Evolutionary conservation across 1,140 invertebrate species (phyloP), one percentile per base, ranked within the genome.

Genomic region (Brachionus calyciflorus): DNA sequence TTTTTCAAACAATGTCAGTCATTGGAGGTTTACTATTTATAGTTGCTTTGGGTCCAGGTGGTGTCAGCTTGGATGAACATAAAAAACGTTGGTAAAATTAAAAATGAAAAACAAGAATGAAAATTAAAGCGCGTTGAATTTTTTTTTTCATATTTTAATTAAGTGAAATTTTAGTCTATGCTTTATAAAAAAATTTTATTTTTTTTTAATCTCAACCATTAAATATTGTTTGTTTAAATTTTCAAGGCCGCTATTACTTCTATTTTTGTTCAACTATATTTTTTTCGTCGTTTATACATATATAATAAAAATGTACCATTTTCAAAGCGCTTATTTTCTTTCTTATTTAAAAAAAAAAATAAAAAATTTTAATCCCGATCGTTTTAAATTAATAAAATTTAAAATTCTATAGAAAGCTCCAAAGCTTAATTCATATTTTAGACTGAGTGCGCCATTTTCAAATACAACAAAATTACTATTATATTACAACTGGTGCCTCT

Each of bases 1-100:
- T 99, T 88, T 99, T 99, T 91, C 89, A 99, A 92, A 99, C 95
- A 37, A 85, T 98, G 78, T 99, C 96, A 65, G 96, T 99, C 41
- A 92, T 99, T 81, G 97, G 97, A 78, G 97, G 97, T 77, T 89
- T 99, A n/a, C 86, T 99, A 46, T 95, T 99, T 90, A 94, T 99
- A 79, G 96, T 99, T 1, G 94, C 93, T 60, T 88, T 98, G 78
- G 97, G 97, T 24, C 96, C 97, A 21, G 97, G 97, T 78, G 94
- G 94, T 69, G 94, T 98, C 3, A 57, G 49, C 19, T 37, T 77
- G 33, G 76, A 77, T 28, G 63, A 55, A 44, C 60, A 55, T 26
- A 77, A 77, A 55, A 77, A 77, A 77, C 14, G 40, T 49, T 77
- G 76, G 76, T 77, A 53, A 68, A 69, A n/a, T n/a, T 10, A 12